phyloP scores from a whole-genome alignment of 2,888 invertebrate species.

The Cheiracanthium punctorium region DNA sequence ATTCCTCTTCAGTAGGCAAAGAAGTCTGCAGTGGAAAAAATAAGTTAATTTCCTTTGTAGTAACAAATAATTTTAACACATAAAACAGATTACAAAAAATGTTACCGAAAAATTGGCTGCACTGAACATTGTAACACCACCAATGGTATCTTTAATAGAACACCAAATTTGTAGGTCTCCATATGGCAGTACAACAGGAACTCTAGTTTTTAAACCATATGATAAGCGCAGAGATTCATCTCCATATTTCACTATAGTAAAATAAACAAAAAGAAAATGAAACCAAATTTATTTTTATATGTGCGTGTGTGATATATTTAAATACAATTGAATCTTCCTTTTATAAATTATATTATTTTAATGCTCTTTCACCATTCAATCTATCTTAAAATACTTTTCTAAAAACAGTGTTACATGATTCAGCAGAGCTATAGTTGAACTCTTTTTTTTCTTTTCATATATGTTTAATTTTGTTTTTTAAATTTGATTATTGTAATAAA shows the following conservation, averaged over 20 bases:
- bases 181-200: slow-evolving; percentile 64
- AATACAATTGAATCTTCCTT: no score
- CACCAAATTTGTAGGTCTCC: slow-evolving; percentile 70
- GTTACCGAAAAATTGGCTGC: slow-evolving; percentile 56
- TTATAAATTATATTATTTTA: no score
- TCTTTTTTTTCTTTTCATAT: no score
- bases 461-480: no score
- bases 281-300: not conserved
- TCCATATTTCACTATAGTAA: slow-evolving; percentile 36
- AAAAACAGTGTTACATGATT: no score
- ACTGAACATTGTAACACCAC: slow-evolving; percentile 55
- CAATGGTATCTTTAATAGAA: slow-evolving; percentile 66
- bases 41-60: not conserved
- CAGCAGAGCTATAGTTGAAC: no score
- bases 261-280: slow-evolving; percentile 12
- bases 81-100: no score
- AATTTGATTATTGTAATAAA: no score
- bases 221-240: slow-evolving; percentile 54
- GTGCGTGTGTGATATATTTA: no score
- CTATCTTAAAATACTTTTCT: no score
- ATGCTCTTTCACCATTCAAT: no score
- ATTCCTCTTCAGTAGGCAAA: slow-evolving; percentile 62
- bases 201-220: slow-evolving; percentile 53
- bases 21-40: slow-evolving; percentile 31
- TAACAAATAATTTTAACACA: no score